A percentile compares a stretch with the other conserved stretches of the same genome.
These are phyloP conservation scores for Podarcis siculus DNA, from an alignment of 2,797 vertebrate genomes.

Conservation along the genomic window DNA sequence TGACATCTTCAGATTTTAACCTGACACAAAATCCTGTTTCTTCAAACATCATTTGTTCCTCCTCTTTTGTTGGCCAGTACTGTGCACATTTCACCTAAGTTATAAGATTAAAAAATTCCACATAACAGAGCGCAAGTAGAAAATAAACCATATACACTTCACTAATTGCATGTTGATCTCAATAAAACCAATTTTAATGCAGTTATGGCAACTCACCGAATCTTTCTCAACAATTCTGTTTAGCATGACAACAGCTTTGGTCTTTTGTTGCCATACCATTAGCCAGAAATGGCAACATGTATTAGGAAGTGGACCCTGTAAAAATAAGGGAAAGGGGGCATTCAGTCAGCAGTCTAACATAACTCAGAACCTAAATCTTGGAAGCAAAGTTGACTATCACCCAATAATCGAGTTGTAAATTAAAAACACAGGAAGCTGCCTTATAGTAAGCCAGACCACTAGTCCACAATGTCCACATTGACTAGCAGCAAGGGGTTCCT, in stretches of 20 bases:
- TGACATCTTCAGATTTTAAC: conserved; percentile 90
- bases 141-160: background rate
- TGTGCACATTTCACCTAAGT: conserved; percentile 96
- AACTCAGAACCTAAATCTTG: background rate
- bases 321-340: conserved; percentile 13
- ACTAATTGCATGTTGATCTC: background rate
- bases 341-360: background rate
- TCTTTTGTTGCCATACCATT: conserved; percentile 97
- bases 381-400: background rate
- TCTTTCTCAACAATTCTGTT: conserved; percentile 97
- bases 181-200: conserved; percentile 7
- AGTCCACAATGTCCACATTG: no score
- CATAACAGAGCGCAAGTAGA: conserved; percentile 7
- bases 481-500: no score
- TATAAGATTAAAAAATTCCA: conserved; percentile 27
- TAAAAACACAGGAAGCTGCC: no score
- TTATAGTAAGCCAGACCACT: no score
- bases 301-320: conserved; percentile 94
- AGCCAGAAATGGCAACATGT: conserved; percentile 99
- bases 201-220: conserved; percentile 84
- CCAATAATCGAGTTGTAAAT: no score
- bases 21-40: conserved; percentile 93
- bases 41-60: conserved; percentile 87
- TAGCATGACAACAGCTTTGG: conserved; percentile 97
- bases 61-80: conserved; percentile 93